Evolutionary conservation across 2,113 vertebrate species (phyloP).

Genomic region (Rhea americana): DNA sequence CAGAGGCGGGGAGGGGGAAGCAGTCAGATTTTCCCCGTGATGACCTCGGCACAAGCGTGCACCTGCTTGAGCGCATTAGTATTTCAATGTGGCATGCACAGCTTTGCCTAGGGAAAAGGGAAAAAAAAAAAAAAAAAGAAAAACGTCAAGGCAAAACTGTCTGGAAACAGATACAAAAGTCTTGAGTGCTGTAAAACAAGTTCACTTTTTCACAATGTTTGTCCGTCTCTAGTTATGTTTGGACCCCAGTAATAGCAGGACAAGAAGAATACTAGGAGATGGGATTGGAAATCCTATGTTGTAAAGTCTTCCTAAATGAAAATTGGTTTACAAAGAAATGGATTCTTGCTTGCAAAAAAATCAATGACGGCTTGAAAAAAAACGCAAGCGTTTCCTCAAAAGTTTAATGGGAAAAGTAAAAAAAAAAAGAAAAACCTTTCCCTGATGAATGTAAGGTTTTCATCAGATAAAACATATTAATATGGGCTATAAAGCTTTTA

Average conservation of each 20-base stretch:
- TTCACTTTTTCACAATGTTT: constrained; percentile 4
- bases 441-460: constrained; percentile 25
- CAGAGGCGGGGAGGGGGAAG: too few species aligned
- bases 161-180: not conserved
- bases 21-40: too few species aligned
- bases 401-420: constrained; percentile 41
- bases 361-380: constrained; percentile 52
- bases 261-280: not conserved
- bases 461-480: constrained; percentile 63
- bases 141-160: not conserved
- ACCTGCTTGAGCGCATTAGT: too few species aligned
- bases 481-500: constrained; percentile 63
- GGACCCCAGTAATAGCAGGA: not conserved
- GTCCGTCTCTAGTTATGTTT: not conserved
- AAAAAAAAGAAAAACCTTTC: constrained; percentile 3
- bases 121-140: not conserved
- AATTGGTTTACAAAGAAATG: constrained; percentile 11
- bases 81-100: not conserved
- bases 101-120: not conserved
- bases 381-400: constrained; percentile 50
- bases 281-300: not conserved
- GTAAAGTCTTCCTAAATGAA: constrained; percentile 40
- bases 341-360: constrained; percentile 58
- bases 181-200: not conserved
- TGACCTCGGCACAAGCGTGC: not conserved